Evolutionary conservation across 1,140 invertebrate genomes (phyloP).

Genomic region (Microplitis demolitor): DNA sequence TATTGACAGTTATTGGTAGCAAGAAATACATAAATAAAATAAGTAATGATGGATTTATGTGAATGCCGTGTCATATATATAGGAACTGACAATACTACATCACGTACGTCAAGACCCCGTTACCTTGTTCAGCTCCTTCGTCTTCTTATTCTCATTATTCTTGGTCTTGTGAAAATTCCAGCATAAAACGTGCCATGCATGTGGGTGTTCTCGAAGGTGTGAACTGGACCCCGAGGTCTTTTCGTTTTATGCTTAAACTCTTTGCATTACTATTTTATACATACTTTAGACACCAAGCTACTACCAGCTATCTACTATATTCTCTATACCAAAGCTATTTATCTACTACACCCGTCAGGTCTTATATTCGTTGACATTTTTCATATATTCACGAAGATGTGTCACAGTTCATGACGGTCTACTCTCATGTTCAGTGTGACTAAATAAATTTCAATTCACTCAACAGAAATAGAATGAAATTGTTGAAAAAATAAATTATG

Average conservation of each 20-base stretch:
- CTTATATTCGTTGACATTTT: too few relatives aligned
- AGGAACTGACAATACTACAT: background rate
- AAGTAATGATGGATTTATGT: background rate
- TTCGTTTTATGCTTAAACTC: background rate
- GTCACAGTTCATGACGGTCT: too few relatives aligned
- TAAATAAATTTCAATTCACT: too few relatives aligned
- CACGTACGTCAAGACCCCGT: background rate
- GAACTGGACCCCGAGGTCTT: conserved; percentile 10
- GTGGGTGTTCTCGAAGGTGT: conserved; percentile 27
- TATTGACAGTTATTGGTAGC: background rate
- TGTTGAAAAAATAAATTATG: too few relatives aligned
- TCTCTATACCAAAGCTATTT: too few relatives aligned
- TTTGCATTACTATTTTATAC: conserved; percentile 10
- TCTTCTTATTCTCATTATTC: too few relatives aligned
- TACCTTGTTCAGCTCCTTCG: background rate
- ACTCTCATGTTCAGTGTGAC: too few relatives aligned
- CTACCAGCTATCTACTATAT: too few relatives aligned
- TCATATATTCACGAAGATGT: too few relatives aligned
- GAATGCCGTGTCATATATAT: too few relatives aligned
- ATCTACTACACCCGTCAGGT: too few relatives aligned
- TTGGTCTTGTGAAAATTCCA: conserved; percentile 7
- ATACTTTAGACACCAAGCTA: background rate
- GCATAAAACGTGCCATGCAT: conserved; percentile 22
- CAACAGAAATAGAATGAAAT: too few relatives aligned
- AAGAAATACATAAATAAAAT: background rate